phyloP scores from a whole-genome alignment of 2,113 vertebrate genomes.

The Daboia siamensis region DNA sequence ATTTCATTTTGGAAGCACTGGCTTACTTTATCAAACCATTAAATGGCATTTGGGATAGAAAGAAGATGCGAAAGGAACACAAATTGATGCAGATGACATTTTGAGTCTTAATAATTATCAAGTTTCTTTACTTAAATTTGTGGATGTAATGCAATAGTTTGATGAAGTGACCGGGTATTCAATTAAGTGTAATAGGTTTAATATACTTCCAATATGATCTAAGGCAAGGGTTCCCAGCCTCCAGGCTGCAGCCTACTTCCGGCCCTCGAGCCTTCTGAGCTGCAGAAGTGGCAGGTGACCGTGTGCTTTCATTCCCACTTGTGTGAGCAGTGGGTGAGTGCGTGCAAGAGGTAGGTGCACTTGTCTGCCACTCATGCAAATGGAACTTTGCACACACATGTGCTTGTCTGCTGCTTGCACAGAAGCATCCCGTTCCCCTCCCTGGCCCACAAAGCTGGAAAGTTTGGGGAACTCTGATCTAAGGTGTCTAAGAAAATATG shows the following conservation, averaged over 20 bases:
- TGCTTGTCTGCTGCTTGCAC: neutral
- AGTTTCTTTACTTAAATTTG: neutral
- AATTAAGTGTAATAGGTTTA: neutral
- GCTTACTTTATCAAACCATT: neutral
- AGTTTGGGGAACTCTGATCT: neutral
- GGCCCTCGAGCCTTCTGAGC: too few species aligned
- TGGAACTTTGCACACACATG: neutral
- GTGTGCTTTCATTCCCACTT: too few species aligned
- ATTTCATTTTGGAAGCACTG: neutral
- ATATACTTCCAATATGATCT: neutral
- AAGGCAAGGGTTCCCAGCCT: neutral
- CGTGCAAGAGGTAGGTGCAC: too few species aligned
- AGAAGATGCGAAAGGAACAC: neutral
- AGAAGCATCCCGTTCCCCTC: neutral
- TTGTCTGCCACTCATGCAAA: neutral
- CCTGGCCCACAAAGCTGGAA: neutral
- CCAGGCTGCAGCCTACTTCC: too few species aligned
- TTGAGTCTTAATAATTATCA: neutral
- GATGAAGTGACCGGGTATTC: neutral
- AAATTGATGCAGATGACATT: neutral
- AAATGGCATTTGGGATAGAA: neutral
- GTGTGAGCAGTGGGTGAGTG: too few species aligned
- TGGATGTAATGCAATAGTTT: neutral
- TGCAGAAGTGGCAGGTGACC: too few species aligned
- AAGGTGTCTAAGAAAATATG: neutral